These are phyloP conservation scores for Serinus canaria DNA, from an alignment of 2,113 vertebrate genomes.

Conservation along the genomic window DNA sequence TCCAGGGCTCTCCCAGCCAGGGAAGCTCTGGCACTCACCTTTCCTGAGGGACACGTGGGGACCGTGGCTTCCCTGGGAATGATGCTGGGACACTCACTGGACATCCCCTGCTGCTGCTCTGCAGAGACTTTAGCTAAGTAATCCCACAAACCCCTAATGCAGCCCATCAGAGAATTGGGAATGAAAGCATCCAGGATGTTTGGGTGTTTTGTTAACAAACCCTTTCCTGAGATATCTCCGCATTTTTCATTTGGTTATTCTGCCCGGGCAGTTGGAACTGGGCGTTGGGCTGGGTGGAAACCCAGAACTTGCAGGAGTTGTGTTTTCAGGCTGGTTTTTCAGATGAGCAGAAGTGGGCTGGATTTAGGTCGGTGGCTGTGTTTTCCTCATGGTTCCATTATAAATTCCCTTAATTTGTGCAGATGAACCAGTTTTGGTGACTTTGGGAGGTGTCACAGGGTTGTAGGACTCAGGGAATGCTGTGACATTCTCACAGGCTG, in stretches of 20 bases:
- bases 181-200: rapidly evolving
- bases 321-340: neutral
- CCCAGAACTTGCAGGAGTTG: rapidly evolving
- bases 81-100: neutral
- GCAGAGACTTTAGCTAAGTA: rapidly evolving
- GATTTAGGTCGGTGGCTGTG: neutral
- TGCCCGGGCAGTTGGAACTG: rapidly evolving
- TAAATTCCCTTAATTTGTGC: rapidly evolving
- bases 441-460: neutral
- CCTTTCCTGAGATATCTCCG: neutral
- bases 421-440: neutral
- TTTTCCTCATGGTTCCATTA: rapidly evolving
- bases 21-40: neutral
- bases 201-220: neutral
- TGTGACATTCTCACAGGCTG: neutral
- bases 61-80: neutral
- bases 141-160: rapidly evolving
- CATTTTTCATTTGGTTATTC: rapidly evolving
- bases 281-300: neutral
- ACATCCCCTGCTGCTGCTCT: rapidly evolving
- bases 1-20: neutral
- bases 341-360: rapidly evolving
- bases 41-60: neutral
- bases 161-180: neutral
- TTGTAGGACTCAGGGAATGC: neutral